Conservation (phyloP, 2,797 vertebrate genomes). For the Rachycentron canadum region DNA sequence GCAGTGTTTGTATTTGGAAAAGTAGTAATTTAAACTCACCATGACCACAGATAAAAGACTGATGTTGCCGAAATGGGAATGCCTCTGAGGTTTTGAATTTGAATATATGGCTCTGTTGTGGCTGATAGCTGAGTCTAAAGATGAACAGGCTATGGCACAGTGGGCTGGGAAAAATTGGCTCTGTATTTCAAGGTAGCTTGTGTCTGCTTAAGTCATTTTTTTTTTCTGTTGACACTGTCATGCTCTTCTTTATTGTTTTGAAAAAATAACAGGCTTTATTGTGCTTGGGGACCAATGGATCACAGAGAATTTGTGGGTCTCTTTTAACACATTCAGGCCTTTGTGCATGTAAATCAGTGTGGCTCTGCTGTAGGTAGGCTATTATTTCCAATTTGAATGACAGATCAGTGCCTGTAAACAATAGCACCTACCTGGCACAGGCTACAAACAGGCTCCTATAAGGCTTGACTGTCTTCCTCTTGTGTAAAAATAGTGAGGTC, state of each 20-base stretch:
- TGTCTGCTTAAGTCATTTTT: conserved; percentile 37
- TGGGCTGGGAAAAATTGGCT: conserved; percentile 52
- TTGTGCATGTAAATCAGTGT: conserved; percentile 63
- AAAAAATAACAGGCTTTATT: conserved; percentile 59
- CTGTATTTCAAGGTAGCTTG: conserved; percentile 62
- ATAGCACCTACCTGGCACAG: conserved; percentile 58
- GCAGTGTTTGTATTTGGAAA: conserved; percentile 50
- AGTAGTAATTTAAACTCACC: conserved; percentile 51
- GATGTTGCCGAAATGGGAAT: conserved; percentile 53
- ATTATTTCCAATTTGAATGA: conserved; percentile 67
- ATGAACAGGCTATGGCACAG: conserved; percentile 48
- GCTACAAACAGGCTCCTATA: conserved; percentile 54
- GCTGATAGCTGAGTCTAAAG: conserved; percentile 47
- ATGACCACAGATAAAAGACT: conserved; percentile 51
- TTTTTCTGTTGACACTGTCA: conserved; percentile 40
- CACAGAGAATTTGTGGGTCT: conserved; percentile 62
- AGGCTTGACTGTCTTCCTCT: conserved; percentile 40
- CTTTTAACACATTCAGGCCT: conserved; percentile 63
- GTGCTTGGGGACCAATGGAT: conserved; percentile 50
- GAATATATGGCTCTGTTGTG: conserved; percentile 45
- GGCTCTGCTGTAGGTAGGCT: conserved; percentile 50
- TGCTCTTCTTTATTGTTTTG: conserved; percentile 53
- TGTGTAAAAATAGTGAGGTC: conserved; percentile 59
- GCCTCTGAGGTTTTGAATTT: conserved; percentile 48
- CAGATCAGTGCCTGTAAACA: conserved; percentile 63